Evolutionary conservation across 2,888 invertebrate species (phyloP).

Genomic region (Acleris laterana): DNA sequence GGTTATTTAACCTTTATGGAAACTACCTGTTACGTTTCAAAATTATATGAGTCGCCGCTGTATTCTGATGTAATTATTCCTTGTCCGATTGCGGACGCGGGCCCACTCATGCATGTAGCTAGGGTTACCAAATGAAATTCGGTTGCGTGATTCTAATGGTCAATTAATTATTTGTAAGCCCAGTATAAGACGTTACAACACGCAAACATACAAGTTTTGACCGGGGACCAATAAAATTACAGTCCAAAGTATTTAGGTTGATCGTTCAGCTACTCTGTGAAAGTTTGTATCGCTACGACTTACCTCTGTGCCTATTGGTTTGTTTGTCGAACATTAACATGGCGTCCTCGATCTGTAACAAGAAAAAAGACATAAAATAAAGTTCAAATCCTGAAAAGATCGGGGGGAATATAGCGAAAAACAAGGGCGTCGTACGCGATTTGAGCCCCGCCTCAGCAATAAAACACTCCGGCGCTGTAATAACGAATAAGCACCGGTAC

Average conservation of each 20-base stretch:
- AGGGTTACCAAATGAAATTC: constrained; percentile 33
- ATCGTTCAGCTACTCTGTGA: constrained; percentile 27
- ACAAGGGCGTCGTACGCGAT: constrained; percentile 78
- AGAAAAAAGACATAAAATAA: constrained; percentile 74
- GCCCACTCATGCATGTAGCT: constrained; percentile 27
- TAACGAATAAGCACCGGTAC: constrained; percentile 84
- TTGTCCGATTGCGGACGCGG: constrained; percentile 26
- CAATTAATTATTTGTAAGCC: constrained; percentile 48
- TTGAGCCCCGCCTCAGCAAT: constrained; percentile 80
- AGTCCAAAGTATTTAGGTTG: constrained; percentile 25
- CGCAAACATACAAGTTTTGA: constrained; percentile 47
- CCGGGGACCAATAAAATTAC: constrained; percentile 43
- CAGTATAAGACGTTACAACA: constrained; percentile 45
- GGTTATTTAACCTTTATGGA: constrained; percentile 12
- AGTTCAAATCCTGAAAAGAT: constrained; percentile 69
- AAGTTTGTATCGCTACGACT: constrained; percentile 66
- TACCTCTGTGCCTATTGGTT: constrained; percentile 99
- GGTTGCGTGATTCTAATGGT: constrained; percentile 46
- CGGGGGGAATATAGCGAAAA: constrained; percentile 71
- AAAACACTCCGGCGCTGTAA: constrained; percentile 83
- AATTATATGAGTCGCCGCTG: constrained; percentile 11
- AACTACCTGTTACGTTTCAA: constrained; percentile 25
- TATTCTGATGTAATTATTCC: constrained; percentile 16
- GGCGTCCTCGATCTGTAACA: constrained; percentile 98
- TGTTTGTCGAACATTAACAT: constrained; percentile 99